These are phyloP conservation scores for Oreochromis spilurus DNA, from an alignment of 2,113 vertebrate species.

Conservation along the genomic window DNA sequence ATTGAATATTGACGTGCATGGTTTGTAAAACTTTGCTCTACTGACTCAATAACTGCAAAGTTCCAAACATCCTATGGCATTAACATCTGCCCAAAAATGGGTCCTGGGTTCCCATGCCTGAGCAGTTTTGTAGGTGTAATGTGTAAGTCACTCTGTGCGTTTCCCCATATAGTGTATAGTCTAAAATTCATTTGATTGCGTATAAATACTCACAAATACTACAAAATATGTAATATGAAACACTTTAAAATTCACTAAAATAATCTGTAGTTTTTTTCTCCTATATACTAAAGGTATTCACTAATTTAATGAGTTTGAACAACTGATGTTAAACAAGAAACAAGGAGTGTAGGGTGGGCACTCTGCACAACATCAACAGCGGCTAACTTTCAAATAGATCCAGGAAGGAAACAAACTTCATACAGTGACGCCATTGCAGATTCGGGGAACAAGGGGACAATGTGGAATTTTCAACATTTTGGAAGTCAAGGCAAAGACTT, in stretches of 20 bases:
- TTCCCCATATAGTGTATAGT: neutral
- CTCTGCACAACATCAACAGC: neutral
- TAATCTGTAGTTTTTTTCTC: neutral
- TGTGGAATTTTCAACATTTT: neutral
- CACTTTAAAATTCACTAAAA: neutral
- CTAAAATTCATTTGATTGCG: neutral
- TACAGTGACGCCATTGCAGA: neutral
- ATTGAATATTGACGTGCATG: neutral
- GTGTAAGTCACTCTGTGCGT: neutral
- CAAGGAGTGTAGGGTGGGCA: neutral
- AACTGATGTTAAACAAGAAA: rapidly evolving
- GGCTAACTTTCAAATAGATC: neutral
- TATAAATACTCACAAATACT: neutral
- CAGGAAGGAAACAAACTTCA: neutral
- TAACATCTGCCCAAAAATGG: rapidly evolving
- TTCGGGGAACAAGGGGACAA: neutral
- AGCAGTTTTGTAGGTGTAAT: neutral
- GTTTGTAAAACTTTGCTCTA: neutral
- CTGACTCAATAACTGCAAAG: neutral
- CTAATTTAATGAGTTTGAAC: neutral
- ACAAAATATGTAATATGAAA: neutral
- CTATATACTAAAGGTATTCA: rapidly evolving
- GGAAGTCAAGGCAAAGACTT: neutral
- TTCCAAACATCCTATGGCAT: neutral
- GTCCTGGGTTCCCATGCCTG: neutral